Evolutionary conservation across 2,888 invertebrate genomes (phyloP), one percentile per base, ranked within the genome.

Genomic region (Chesias legatella): DNA sequence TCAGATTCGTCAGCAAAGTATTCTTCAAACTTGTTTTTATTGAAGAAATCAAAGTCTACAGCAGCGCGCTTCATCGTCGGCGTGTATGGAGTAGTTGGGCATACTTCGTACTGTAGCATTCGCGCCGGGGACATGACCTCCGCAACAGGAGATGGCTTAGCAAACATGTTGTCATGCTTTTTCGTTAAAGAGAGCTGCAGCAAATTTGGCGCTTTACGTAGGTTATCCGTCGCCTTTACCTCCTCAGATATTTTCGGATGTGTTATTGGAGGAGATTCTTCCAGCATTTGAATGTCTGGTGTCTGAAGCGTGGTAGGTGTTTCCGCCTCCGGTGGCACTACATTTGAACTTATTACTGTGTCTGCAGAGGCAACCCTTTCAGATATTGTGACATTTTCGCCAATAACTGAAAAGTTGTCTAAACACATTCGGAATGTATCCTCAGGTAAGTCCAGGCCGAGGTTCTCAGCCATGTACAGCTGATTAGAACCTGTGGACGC

Each of bases 41-140:
- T 77, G 37, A 85, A 85, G 47, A 85, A 85, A 54, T 85, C 78
- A 32, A 88, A 88, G 51, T 88, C 81, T 1, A 88, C 63, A 3
- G 65, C 74, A 1, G 85, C 85, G 9, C 88, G 66, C 58, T 83
- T 88, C 84, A 88, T 86, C 2, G 88, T 86, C 1, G 86, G 86
- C 7, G 88, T 86, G 3, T 30, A 40, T 11, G 81, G 62, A 43
- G 78, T 79, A 7, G 57, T 62, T 1, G 75, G 58, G 28, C 58
- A 33, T 9, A 85, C 54, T 65, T 84, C 80, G 10, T 79, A 88
- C 67, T 86, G 85, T 33, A 88, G 58, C 84, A 85, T 85, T 68
- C 62, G 78, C 9, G 88, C 88, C 6, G 88, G 86, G 23, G 86
- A 86, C 83, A 86, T 84, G 10, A 79, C 47, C 29, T 84, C 88